Evolutionary conservation across 53 echinoderm and acorn worm genomes (phyloP).

Genomic region (Arbacia lixula): DNA sequence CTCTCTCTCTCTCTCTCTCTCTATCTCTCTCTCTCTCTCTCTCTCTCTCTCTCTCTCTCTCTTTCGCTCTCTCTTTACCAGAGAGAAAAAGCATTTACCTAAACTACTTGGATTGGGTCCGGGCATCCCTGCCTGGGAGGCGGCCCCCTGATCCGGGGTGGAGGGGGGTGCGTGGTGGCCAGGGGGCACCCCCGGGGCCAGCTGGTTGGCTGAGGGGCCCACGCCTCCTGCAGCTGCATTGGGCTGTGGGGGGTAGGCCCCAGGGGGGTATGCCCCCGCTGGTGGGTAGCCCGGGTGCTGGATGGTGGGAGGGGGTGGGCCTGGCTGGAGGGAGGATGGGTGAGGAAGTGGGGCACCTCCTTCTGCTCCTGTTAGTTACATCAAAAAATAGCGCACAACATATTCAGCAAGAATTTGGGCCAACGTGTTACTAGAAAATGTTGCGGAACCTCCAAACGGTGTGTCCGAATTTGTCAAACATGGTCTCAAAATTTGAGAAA

Average conservation of each 20-base stretch:
- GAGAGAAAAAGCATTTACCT: too few species aligned
- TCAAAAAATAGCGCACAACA: too few species aligned
- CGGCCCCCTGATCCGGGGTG: conserved; percentile 54
- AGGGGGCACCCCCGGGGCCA: conserved; percentile 52
- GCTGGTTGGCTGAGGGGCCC: conserved; percentile 49
- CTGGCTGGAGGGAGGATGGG: conserved; percentile 22
- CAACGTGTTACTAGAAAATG: too few species aligned
- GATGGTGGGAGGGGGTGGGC: conserved; percentile 6
- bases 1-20: too few species aligned
- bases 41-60: too few species aligned
- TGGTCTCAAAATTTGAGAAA: too few species aligned
- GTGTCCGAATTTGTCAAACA: too few species aligned
- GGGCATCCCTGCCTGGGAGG: conserved; percentile 76
- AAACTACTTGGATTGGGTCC: conserved; percentile 49
- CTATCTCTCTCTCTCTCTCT: too few species aligned
- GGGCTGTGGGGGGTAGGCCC: conserved; percentile 56
- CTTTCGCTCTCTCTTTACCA: too few species aligned
- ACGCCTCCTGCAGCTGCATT: conserved; percentile 57
- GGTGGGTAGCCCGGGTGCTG: conserved; percentile 18
- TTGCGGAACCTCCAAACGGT: too few species aligned
- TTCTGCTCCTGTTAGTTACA: background rate
- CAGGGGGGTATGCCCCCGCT: conserved; percentile 29
- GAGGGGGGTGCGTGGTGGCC: conserved; percentile 53
- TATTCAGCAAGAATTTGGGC: too few species aligned
- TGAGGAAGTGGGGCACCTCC: conserved; percentile 9